These are phyloP conservation scores for Indicator indicator DNA, from an alignment of 2,113 vertebrate genomes.

Conservation along the genomic window DNA sequence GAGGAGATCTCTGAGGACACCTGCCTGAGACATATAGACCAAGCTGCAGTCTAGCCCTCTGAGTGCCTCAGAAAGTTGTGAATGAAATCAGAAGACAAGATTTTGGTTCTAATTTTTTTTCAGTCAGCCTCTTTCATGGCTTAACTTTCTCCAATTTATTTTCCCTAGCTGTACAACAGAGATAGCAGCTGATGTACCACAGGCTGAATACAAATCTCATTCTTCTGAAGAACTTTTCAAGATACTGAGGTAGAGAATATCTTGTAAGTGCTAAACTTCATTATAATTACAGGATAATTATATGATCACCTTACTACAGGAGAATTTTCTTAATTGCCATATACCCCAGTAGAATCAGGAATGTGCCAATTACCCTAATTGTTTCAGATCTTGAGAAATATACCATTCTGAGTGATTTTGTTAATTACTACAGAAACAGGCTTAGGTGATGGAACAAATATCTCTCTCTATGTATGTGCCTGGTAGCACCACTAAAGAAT, in stretches of 20 bases:
- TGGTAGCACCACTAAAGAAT: neutral
- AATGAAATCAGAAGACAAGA: neutral
- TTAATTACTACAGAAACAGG: neutral
- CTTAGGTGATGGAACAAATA: neutral
- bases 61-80: neutral
- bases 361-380: neutral
- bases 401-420: neutral
- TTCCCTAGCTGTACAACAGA: neutral
- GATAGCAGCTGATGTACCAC: neutral
- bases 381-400: neutral
- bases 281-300: conserved; percentile 4
- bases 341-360: neutral
- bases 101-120: neutral
- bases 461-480: accelerated
- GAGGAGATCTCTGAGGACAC: neutral
- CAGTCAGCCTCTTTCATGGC: neutral
- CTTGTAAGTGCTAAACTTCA: neutral
- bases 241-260: neutral
- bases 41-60: neutral
- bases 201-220: neutral
- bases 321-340: neutral
- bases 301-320: neutral
- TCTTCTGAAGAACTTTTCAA: neutral
- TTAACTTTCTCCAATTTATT: neutral
- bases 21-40: neutral